Evolutionary conservation across 1,140 invertebrate genomes (phyloP).

Genomic region (Olivierus martensii): DNA sequence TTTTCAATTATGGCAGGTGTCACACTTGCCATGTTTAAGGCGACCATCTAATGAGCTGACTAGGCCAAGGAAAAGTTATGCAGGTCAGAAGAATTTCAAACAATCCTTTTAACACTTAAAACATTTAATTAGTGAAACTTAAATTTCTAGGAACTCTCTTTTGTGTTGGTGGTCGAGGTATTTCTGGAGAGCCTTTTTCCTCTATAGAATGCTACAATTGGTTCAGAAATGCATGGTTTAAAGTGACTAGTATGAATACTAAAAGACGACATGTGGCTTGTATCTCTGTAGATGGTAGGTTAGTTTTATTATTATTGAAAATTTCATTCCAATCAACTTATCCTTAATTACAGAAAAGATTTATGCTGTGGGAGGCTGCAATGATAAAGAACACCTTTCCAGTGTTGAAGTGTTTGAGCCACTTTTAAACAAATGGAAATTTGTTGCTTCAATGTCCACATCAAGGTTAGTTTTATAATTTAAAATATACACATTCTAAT

Average conservation of each 20-base stretch:
- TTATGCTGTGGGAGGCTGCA: slow-evolving; percentile 91
- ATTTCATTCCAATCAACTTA: too few relatives aligned
- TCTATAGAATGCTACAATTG: slow-evolving; percentile 31
- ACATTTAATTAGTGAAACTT: slow-evolving; percentile 40
- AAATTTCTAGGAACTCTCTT: slow-evolving; percentile 27
- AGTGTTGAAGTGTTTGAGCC: slow-evolving; percentile 94
- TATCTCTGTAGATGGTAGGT: slow-evolving; percentile 27
- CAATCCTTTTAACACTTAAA: slow-evolving; percentile 68
- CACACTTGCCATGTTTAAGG: slow-evolving; percentile 61
- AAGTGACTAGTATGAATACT: slow-evolving; percentile 29
- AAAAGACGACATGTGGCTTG: slow-evolving; percentile 31
- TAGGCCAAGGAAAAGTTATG: slow-evolving; percentile 31
- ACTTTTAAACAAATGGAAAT: slow-evolving; percentile 91
- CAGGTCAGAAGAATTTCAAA: slow-evolving; percentile 45
- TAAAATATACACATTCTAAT: slow-evolving; percentile 91
- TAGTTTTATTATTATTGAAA: too few relatives aligned
- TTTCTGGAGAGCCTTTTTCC: slow-evolving; percentile 30
- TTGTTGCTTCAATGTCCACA: slow-evolving; percentile 96
- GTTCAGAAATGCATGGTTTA: slow-evolving; percentile 28
- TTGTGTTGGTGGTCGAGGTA: slow-evolving; percentile 32
- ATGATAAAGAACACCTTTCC: slow-evolving; percentile 92
- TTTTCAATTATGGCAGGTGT: slow-evolving; percentile 42
- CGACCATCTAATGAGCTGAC: slow-evolving; percentile 38
- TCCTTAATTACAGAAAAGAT: slow-evolving; percentile 40
- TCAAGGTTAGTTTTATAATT: slow-evolving; percentile 57